A percentile compares a stretch with the other conserved stretches of the same genome.
Conservation (phyloP, 2,113 vertebrate genomes). For the Chaetodon trifascialis region DNA sequence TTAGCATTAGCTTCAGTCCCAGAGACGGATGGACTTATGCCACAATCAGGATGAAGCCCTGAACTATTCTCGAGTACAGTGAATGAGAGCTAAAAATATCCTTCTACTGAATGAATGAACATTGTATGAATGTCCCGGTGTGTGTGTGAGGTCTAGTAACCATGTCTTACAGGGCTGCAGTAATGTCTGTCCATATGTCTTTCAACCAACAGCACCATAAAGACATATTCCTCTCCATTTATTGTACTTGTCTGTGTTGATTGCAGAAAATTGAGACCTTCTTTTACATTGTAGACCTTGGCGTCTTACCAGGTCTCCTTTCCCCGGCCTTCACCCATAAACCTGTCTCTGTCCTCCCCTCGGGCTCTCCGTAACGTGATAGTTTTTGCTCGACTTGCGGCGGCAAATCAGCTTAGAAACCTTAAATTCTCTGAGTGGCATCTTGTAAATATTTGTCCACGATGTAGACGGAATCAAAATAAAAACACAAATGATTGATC, state of each 20-base stretch:
- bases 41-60: background rate
- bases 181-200: slow-evolving; percentile 4
- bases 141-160: slow-evolving; percentile 45
- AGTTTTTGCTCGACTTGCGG: slow-evolving; percentile 78
- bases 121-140: slow-evolving; percentile 10
- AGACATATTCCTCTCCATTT: slow-evolving; percentile 41
- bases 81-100: background rate
- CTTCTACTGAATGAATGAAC: slow-evolving; percentile 20
- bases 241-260: slow-evolving; percentile 23
- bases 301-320: slow-evolving; percentile 76
- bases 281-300: slow-evolving; percentile 53
- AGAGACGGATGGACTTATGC: slow-evolving; percentile 4
- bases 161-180: background rate
- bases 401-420: slow-evolving; percentile 75
- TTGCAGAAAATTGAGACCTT: slow-evolving; percentile 58
- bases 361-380: slow-evolving; percentile 80
- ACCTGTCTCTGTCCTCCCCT: slow-evolving; percentile 84
- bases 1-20: slow-evolving; percentile 22
- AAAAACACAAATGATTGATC: background rate
- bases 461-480: background rate
- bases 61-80: slow-evolving; percentile 5
- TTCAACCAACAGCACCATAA: background rate
- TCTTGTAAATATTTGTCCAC: slow-evolving; percentile 61
- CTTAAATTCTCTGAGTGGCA: slow-evolving; percentile 71
- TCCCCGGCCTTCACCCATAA: slow-evolving; percentile 85